Conservation (phyloP, 1,140 invertebrate genomes). For the Metopolophium dirhodum region DNA sequence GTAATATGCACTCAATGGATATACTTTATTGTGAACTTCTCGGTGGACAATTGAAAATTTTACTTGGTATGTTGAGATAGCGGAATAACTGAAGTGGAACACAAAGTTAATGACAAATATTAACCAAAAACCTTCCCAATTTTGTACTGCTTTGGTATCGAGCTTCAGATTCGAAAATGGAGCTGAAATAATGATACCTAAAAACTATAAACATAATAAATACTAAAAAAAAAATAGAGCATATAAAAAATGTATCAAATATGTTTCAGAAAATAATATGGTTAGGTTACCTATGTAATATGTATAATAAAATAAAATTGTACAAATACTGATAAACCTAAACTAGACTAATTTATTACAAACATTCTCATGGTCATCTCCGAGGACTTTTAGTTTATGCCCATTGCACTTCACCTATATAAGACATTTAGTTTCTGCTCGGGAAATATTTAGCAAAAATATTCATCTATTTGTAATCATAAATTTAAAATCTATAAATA, state of each 20-base stretch:
- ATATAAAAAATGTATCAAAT: not conserved
- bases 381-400: not conserved
- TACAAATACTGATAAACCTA: not conserved
- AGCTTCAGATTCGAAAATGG: conserved; percentile 65
- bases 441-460: too few relatives aligned
- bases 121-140: conserved; percentile 73
- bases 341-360: not conserved
- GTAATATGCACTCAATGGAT: conserved; percentile 65
- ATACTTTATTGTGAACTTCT: conserved; percentile 72
- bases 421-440: too few relatives aligned
- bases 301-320: too few relatives aligned
- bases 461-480: too few relatives aligned
- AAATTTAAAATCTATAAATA: too few relatives aligned
- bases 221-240: not conserved
- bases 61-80: conserved; percentile 72
- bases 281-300: too few relatives aligned
- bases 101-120: conserved; percentile 73
- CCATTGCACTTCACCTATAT: not conserved
- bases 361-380: not conserved
- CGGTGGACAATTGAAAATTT: conserved; percentile 72
- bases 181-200: conserved; percentile 70
- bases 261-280: not conserved
- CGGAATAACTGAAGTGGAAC: conserved; percentile 73
- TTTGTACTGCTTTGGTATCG: conserved; percentile 72
- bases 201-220: conserved; percentile 64